Evolutionary conservation across 2,113 vertebrate species (phyloP).

Genomic region (Acrocephalus arundinaceus): DNA sequence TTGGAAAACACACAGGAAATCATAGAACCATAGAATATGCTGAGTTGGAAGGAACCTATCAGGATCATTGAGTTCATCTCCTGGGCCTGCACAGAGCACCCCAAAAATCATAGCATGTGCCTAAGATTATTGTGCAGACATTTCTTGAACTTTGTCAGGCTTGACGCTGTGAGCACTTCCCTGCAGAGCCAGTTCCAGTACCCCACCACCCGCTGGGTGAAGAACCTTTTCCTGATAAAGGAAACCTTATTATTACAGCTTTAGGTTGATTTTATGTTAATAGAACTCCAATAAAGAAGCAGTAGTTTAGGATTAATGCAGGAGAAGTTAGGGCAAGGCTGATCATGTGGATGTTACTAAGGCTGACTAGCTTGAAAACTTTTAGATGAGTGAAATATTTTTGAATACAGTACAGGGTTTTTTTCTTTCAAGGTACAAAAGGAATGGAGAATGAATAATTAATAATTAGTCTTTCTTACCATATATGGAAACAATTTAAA

Average conservation of each 20-base stretch:
- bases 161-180: background rate
- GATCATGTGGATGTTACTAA: background rate
- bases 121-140: background rate
- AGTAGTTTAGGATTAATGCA: background rate
- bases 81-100: background rate
- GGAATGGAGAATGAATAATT: background rate
- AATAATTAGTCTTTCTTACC: background rate
- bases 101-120: background rate
- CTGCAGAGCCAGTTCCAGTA: background rate
- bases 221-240: background rate
- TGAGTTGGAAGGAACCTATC: background rate
- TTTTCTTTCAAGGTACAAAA: background rate
- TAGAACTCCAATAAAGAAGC: background rate
- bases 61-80: background rate
- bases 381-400: background rate
- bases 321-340: background rate
- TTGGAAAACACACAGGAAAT: background rate
- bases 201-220: fast-evolving
- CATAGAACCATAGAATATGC: background rate
- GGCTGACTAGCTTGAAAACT: background rate
- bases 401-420: background rate
- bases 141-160: background rate
- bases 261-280: background rate
- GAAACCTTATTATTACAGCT: background rate
- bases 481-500: background rate